Percentiles rank a stretch among this genome's conserved stretches.
These are phyloP conservation scores for Caenorhabditis sulstoni DNA, from an alignment of 2,888 invertebrate genomes.

Conservation along the genomic window DNA sequence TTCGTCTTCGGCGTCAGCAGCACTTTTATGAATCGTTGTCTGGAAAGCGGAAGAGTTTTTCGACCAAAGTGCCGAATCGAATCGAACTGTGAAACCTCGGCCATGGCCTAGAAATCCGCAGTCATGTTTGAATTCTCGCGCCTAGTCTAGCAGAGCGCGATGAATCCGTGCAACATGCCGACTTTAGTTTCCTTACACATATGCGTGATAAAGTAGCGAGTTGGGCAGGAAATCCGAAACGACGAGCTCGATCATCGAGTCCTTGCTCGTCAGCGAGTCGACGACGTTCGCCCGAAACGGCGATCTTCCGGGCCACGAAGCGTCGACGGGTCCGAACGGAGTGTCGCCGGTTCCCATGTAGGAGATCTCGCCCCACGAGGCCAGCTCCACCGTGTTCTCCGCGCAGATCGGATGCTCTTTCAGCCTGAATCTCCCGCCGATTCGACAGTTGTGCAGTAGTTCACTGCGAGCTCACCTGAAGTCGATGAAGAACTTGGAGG, in stretches of 20 bases:
- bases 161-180: too few species aligned
- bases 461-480: slow-evolving; percentile 30
- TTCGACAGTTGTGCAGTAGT: not conserved
- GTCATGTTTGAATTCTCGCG: too few species aligned
- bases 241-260: slow-evolving; percentile 74
- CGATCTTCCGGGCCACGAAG: slow-evolving; percentile 60
- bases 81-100: too few species aligned
- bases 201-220: slow-evolving; percentile 79
- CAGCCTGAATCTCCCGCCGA: slow-evolving; percentile 64
- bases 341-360: slow-evolving; percentile 63
- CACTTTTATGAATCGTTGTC: slow-evolving; percentile 65
- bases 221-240: slow-evolving; percentile 78
- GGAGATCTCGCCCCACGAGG: slow-evolving; percentile 70
- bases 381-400: slow-evolving; percentile 67
- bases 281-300: slow-evolving; percentile 48
- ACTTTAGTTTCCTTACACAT: too few species aligned
- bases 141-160: too few species aligned
- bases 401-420: slow-evolving; percentile 69
- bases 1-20: slow-evolving; percentile 63
- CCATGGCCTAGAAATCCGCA: too few species aligned
- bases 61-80: too few species aligned
- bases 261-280: slow-evolving; percentile 48
- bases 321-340: slow-evolving; percentile 64
- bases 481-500: slow-evolving; percentile 58
- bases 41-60: too few species aligned